These are phyloP conservation scores for Clepsis dumicolana DNA, from an alignment of 2,888 invertebrate species.

Conservation along the genomic window DNA sequence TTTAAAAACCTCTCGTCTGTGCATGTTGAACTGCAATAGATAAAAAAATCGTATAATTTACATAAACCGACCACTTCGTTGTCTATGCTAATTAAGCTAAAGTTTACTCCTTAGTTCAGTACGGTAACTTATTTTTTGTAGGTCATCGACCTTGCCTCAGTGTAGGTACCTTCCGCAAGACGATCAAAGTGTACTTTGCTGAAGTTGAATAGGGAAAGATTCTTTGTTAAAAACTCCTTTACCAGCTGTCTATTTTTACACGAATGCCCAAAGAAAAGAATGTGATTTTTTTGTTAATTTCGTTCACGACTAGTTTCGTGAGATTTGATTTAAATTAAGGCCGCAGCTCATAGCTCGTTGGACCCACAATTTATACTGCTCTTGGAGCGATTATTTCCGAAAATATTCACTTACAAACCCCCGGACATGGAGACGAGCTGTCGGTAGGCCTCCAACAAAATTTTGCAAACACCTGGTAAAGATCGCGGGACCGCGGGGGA, in stretches of 20 bases:
- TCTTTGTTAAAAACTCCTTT: neutral
- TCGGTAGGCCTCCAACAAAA: no score
- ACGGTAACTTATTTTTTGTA: neutral
- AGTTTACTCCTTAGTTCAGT: neutral
- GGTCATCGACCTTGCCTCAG: neutral
- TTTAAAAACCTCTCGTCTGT: no score
- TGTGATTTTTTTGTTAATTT: no score
- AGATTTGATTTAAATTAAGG: no score
- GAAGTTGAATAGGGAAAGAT: slow-evolving; percentile 1
- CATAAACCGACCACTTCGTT: neutral
- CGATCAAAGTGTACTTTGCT: neutral
- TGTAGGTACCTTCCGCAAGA: neutral
- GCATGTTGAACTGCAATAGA: neutral
- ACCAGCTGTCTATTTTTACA: neutral
- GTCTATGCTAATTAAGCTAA: neutral
- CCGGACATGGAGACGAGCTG: no score
- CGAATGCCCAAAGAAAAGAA: neutral
- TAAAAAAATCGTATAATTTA: slow-evolving; percentile 6
- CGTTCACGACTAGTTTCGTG: no score
- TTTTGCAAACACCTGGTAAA: no score
- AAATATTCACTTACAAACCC: no score
- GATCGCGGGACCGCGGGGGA: no score
- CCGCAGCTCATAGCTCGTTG: no score
- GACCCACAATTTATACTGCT: no score
- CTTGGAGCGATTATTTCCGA: no score